phyloP scores from a whole-genome alignment of 2,797 vertebrate genomes.

The Enteromius viviparus region DNA sequence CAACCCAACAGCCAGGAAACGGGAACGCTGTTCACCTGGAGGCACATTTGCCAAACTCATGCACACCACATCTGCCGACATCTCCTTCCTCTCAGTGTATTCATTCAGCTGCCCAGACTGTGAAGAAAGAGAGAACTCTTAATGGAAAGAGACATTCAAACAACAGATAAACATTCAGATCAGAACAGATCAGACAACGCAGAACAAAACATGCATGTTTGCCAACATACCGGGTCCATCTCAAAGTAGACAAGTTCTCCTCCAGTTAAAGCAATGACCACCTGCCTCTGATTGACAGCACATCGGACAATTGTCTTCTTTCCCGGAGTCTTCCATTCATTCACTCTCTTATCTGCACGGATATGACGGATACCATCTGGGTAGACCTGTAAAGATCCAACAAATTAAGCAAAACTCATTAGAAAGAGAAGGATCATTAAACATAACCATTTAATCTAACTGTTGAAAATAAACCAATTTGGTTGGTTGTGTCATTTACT shows the following conservation, averaged over 20 bases:
- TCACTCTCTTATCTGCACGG: slow-evolving; percentile 96
- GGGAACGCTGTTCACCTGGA: slow-evolving; percentile 94
- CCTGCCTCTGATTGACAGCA: slow-evolving; percentile 97
- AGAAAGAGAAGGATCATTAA: not conserved
- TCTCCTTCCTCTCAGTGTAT: slow-evolving; percentile 98
- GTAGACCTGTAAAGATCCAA: slow-evolving; percentile 83
- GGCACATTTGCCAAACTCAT: slow-evolving; percentile 98
- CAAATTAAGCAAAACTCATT: not conserved
- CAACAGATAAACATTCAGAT: not conserved
- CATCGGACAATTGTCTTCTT: slow-evolving; percentile 98
- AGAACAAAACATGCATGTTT: not conserved
- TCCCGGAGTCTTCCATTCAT: slow-evolving; percentile 98
- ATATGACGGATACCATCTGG: slow-evolving; percentile 98
- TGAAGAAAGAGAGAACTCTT: not conserved
- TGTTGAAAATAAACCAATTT: not conserved
- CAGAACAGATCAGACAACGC: no score
- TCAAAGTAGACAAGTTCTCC: slow-evolving; percentile 98
- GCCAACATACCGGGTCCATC: slow-evolving; percentile 92
- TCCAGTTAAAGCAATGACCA: slow-evolving; percentile 96
- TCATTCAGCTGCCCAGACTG: slow-evolving; percentile 98
- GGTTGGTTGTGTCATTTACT: not conserved
- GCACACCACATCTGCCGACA: slow-evolving; percentile 97
- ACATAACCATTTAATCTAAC: not conserved
- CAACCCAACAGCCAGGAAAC: slow-evolving; percentile 93
- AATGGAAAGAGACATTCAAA: not conserved